phyloP scores from a whole-genome alignment of 1,140 invertebrate genomes.

The Tetragnatha versicolor region DNA sequence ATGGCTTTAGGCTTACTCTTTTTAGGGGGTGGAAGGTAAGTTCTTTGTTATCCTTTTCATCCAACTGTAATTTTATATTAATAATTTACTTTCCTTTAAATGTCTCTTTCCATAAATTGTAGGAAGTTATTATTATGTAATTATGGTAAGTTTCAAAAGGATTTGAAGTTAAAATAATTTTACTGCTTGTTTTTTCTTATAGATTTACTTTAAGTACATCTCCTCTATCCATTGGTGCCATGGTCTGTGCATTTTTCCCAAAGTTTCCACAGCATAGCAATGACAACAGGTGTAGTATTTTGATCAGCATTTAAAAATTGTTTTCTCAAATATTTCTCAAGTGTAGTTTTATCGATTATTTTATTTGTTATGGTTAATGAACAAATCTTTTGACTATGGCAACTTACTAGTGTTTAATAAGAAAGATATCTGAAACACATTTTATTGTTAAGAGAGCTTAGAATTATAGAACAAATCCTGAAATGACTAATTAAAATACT shows the following conservation, averaged over 20 bases:
- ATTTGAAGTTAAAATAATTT: not conserved
- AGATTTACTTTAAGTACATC: slow-evolving; percentile 85
- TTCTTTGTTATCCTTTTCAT: not conserved
- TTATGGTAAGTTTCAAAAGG: not conserved
- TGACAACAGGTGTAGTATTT: slow-evolving; percentile 79
- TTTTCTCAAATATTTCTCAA: not conserved
- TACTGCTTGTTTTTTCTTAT: slow-evolving; percentile 34
- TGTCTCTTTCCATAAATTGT: too few species aligned
- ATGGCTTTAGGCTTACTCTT: slow-evolving; percentile 92
- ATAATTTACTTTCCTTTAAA: too few species aligned
- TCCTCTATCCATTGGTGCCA: slow-evolving; percentile 82
- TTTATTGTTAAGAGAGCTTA: too few species aligned
- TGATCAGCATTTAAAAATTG: not conserved
- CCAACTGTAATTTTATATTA: too few species aligned
- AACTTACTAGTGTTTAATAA: too few species aligned
- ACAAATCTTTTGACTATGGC: too few species aligned
- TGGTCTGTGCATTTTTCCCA: slow-evolving; percentile 93
- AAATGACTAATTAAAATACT: too few species aligned
- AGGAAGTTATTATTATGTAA: not conserved
- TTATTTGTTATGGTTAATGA: too few species aligned
- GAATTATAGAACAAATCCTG: too few species aligned
- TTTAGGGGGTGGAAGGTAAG: slow-evolving; percentile 80
- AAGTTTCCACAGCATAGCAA: slow-evolving; percentile 96
- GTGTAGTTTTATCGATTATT: not conserved
- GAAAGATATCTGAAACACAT: too few species aligned